Conservation (phyloP, 2,113 vertebrate genomes). For the Toxostoma redivivum region DNA sequence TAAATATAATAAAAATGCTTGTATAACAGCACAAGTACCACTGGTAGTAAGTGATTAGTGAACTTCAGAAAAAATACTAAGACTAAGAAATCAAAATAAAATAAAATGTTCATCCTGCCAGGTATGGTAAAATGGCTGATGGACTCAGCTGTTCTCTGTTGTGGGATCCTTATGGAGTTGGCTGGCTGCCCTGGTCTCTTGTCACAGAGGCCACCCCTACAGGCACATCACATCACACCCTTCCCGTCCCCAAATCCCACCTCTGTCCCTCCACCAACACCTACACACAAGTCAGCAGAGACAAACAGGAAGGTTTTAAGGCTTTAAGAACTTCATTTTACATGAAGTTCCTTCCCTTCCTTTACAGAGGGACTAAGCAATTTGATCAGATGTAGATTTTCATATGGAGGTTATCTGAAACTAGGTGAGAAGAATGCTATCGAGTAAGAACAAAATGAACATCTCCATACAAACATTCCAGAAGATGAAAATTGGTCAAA, state of each 20-base stretch:
- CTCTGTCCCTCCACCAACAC: rapidly evolving
- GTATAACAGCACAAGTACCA: not conserved
- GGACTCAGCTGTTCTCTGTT: not conserved
- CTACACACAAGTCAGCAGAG: not conserved
- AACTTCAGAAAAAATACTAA: not conserved
- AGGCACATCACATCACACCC: not conserved
- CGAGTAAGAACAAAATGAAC: rapidly evolving
- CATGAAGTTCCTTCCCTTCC: not conserved
- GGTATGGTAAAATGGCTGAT: not conserved
- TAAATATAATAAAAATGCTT: not conserved
- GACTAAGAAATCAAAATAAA: not conserved
- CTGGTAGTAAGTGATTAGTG: not conserved
- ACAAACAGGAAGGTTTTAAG: not conserved
- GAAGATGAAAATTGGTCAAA: not conserved
- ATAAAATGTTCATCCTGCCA: not conserved
- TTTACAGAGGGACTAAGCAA: not conserved
- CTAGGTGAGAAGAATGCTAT: not conserved
- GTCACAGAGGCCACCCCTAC: not conserved
- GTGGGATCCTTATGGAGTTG: rapidly evolving
- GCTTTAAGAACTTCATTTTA: not conserved
- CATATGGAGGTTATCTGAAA: not conserved
- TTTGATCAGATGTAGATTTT: not conserved
- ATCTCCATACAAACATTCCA: not conserved
- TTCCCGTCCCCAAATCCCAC: rapidly evolving
- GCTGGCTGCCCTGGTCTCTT: not conserved